phyloP scores from a whole-genome alignment of 2,888 invertebrate genomes.

The Polylopha cassiicola region DNA sequence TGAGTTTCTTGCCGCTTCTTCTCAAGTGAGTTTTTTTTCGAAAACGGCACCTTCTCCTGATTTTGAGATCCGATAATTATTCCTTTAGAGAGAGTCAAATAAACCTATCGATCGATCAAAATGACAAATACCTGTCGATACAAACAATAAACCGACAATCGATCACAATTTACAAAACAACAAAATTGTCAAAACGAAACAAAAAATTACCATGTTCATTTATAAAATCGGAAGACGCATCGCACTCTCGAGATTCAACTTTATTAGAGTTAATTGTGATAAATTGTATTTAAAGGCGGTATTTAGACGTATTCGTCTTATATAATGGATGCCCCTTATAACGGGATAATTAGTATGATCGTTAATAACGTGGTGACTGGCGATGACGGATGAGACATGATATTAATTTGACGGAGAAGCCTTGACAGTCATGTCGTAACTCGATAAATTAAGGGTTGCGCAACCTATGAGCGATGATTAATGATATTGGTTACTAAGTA shows the following conservation, averaged over 20 bases:
- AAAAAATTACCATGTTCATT: no score
- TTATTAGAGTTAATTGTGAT: constrained; percentile 61
- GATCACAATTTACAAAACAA: no score
- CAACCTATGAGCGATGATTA: constrained; percentile 16
- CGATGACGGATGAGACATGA: constrained; percentile 48
- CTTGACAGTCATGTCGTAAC: constrained; percentile 48
- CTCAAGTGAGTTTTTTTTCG: no score
- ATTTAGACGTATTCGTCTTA: constrained; percentile 46
- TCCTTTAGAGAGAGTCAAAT: no score
- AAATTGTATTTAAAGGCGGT: constrained; percentile 41
- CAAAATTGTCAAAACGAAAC: no score
- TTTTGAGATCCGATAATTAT: no score
- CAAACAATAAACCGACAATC: no score
- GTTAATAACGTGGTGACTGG: constrained; percentile 56
- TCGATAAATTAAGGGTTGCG: constrained; percentile 38
- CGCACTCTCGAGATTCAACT: constrained; percentile 39
- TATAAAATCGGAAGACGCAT: constrained; percentile 30
- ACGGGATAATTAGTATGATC: constrained; percentile 57
- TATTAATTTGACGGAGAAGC: constrained; percentile 51
- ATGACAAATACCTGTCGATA: no score
- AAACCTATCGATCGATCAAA: no score
- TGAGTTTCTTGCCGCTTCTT: no score
- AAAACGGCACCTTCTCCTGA: no score
- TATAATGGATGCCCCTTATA: constrained; percentile 47
- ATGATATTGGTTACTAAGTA: constrained; percentile 7